These are phyloP conservation scores for Pseudomugil tenellus DNA, from an alignment of 2,797 vertebrate species.

Conservation along the genomic window DNA sequence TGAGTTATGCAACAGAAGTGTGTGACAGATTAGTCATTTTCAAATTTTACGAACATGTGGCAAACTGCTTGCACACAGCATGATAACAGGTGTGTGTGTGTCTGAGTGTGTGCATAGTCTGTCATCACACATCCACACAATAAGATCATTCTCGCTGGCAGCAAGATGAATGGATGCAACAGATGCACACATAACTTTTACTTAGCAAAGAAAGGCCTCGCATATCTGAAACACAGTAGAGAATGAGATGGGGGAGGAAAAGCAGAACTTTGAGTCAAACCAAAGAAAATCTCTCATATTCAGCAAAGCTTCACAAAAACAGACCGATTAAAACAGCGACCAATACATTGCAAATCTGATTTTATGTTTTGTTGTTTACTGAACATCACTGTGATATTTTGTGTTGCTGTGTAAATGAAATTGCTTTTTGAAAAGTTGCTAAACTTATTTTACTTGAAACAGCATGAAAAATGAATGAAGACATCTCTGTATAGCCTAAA, in stretches of 20 bases:
- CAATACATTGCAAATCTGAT: neutral
- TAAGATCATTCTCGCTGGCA: conserved; percentile 48
- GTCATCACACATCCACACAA: conserved; percentile 23
- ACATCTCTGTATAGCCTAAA: neutral
- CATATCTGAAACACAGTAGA: neutral
- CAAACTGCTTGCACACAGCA: conserved; percentile 29
- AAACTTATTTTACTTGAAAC: neutral
- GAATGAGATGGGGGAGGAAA: neutral
- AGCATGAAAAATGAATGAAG: neutral
- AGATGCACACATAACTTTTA: conserved; percentile 61
- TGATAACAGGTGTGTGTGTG: conserved; percentile 61
- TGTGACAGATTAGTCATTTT: conserved; percentile 50
- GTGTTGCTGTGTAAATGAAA: too few species aligned
- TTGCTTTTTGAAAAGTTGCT: neutral
- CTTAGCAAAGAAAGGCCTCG: conserved; percentile 33
- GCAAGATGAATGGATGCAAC: conserved; percentile 55
- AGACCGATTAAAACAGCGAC: neutral
- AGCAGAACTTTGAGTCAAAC: neutral
- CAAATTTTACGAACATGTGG: conserved; percentile 19
- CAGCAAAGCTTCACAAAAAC: neutral
- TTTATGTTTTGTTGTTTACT: neutral
- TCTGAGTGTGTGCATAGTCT: conserved; percentile 26
- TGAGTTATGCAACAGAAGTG: conserved; percentile 41
- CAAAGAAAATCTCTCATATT: neutral
- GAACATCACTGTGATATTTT: too few species aligned